Evolutionary conservation across 2,888 invertebrate species (phyloP).

Genomic region (Ecdyonurus torrentis): DNA sequence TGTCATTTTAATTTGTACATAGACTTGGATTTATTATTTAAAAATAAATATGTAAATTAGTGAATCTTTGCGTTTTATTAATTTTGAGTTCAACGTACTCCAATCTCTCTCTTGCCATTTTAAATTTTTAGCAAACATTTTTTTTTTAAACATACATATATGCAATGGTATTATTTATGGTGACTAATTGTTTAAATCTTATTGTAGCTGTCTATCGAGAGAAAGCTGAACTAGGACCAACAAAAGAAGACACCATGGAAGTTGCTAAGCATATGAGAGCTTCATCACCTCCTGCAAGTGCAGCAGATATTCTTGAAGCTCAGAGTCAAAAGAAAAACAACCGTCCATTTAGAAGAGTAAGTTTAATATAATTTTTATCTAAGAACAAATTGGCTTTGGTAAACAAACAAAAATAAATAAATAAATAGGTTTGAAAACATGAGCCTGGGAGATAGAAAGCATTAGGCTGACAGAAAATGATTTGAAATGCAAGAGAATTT

Average conservation of each 20-base stretch:
- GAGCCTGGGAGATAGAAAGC: too few relatives aligned
- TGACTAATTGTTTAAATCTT: neutral
- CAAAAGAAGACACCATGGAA: slow-evolving; percentile 85
- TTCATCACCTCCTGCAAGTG: slow-evolving; percentile 86
- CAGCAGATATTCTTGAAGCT: slow-evolving; percentile 72
- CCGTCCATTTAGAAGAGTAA: slow-evolving; percentile 47
- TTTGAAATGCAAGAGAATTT: too few relatives aligned
- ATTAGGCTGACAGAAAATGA: too few relatives aligned
- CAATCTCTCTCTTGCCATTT: too few relatives aligned
- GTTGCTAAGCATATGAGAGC: slow-evolving; percentile 89
- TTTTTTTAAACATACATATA: neutral
- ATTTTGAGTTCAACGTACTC: neutral
- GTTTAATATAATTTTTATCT: slow-evolving; percentile 14
- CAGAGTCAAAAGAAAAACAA: slow-evolving; percentile 58
- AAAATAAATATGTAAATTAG: too few relatives aligned
- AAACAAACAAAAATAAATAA: too few relatives aligned
- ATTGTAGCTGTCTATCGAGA: slow-evolving; percentile 24
- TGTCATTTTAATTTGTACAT: too few relatives aligned
- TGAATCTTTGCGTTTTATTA: slow-evolving; percentile 2
- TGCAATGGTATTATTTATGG: neutral
- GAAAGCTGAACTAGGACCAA: slow-evolving; percentile 50
- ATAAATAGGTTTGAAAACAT: too few relatives aligned
- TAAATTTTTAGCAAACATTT: neutral
- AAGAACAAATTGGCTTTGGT: too few relatives aligned
- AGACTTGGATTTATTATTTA: too few relatives aligned